Conservation (phyloP, 2,888 invertebrate genomes). For the Polymixis flavicincta region DNA sequence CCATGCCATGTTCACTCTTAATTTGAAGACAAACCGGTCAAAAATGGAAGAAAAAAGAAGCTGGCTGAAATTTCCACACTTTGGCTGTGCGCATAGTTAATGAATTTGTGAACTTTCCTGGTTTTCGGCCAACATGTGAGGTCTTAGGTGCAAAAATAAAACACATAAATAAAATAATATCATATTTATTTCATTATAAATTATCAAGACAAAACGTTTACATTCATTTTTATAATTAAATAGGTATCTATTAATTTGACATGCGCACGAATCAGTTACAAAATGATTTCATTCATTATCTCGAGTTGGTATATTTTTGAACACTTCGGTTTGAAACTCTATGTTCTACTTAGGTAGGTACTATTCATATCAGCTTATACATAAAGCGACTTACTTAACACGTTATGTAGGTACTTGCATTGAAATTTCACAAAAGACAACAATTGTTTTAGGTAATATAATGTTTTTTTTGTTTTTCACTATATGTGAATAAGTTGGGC, state of each 20-base stretch:
- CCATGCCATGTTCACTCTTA: no score
- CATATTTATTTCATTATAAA: slow-evolving; percentile 65
- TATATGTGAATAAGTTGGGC: background rate
- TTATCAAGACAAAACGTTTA: slow-evolving; percentile 63
- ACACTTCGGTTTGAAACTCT: slow-evolving; percentile 71
- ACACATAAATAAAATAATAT: slow-evolving; percentile 57
- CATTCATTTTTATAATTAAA: slow-evolving; percentile 54
- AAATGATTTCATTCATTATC: slow-evolving; percentile 62
- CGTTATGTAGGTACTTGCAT: background rate
- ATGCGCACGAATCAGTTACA: slow-evolving; percentile 64
- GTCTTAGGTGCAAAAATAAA: slow-evolving; percentile 28
- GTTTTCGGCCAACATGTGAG: no score
- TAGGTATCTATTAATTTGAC: slow-evolving; percentile 55
- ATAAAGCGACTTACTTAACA: slow-evolving; percentile 46
- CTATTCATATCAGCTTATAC: slow-evolving; percentile 40
- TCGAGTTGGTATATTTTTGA: slow-evolving; percentile 69
- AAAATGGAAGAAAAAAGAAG: no score
- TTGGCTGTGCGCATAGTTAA: background rate
- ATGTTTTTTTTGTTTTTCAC: background rate
- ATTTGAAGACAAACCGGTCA: no score
- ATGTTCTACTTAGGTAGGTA: slow-evolving; percentile 55
- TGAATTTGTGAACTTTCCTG: no score
- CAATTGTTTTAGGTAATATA: background rate
- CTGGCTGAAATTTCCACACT: no score
- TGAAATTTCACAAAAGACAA: background rate